A percentile compares a stretch with the other conserved stretches of the same genome.
Evolutionary conservation across 92 coral and sea anemone species (phyloP).

Genomic region (Bergia puertoricense): DNA sequence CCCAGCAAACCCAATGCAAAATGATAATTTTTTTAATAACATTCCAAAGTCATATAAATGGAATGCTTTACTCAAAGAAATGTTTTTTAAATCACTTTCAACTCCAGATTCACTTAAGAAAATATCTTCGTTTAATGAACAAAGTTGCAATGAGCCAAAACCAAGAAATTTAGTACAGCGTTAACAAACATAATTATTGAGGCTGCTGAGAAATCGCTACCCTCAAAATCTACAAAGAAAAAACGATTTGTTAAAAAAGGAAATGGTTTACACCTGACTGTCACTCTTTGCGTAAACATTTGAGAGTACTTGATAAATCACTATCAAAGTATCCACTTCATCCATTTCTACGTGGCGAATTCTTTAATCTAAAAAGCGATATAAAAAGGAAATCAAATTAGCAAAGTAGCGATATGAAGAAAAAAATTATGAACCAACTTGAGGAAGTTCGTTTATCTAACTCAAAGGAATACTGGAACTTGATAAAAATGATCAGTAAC

Average conservation of each 20-base stretch:
- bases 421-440: too few relatives aligned
- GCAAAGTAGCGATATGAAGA: too few relatives aligned
- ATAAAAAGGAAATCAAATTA: not conserved
- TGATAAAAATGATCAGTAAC: too few relatives aligned
- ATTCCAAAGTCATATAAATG: not conserved
- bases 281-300: not conserved
- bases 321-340: not conserved
- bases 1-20: not conserved
- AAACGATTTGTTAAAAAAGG: not conserved
- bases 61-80: not conserved
- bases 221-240: not conserved
- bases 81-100: not conserved
- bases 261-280: not conserved
- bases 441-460: too few relatives aligned
- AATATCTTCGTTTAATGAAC: not conserved
- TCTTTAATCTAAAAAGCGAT: not conserved
- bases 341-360: not conserved
- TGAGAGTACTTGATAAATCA: not conserved
- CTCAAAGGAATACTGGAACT: too few relatives aligned
- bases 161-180: not conserved
- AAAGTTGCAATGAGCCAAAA: not conserved
- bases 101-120: not conserved
- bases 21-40: not conserved
- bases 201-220: not conserved
- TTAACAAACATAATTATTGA: not conserved